Conservation (phyloP, 2,113 vertebrate genomes). For the Merops nubicus region DNA sequence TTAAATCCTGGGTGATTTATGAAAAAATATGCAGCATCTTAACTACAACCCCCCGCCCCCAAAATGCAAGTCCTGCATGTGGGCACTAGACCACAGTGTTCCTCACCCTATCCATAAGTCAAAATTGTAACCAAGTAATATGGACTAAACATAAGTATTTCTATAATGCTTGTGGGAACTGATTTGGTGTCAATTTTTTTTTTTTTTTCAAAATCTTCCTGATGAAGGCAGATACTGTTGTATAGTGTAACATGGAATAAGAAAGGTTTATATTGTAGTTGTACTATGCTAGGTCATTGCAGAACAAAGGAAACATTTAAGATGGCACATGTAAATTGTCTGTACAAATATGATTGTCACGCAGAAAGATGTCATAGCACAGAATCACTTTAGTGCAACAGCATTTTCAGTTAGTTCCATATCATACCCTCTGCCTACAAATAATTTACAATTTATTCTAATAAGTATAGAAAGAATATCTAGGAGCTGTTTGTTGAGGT, state of each 20-base stretch:
- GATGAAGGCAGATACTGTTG: background rate
- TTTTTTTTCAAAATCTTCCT: background rate
- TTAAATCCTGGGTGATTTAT: background rate
- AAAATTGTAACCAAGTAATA: background rate
- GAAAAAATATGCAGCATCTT: accelerated
- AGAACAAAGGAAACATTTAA: background rate
- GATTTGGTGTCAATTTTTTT: background rate
- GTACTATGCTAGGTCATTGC: background rate
- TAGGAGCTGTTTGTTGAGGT: background rate
- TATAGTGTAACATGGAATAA: background rate
- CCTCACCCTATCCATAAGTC: background rate
- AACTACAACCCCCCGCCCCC: too few relatives aligned
- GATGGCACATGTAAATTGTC: background rate
- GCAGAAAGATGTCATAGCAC: background rate
- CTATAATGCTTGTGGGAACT: background rate
- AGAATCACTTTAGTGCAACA: background rate
- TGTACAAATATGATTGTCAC: background rate
- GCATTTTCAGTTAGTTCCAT: background rate
- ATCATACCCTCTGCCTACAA: background rate
- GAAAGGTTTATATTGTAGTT: background rate
- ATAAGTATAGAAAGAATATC: background rate
- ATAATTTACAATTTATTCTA: background rate
- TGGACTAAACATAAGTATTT: background rate
- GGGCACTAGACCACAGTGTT: background rate
- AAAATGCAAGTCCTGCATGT: background rate